Base-by-base conservation (phyloP, 2,888 invertebrate genomes). In the Nomada fabriciana region DNA sequence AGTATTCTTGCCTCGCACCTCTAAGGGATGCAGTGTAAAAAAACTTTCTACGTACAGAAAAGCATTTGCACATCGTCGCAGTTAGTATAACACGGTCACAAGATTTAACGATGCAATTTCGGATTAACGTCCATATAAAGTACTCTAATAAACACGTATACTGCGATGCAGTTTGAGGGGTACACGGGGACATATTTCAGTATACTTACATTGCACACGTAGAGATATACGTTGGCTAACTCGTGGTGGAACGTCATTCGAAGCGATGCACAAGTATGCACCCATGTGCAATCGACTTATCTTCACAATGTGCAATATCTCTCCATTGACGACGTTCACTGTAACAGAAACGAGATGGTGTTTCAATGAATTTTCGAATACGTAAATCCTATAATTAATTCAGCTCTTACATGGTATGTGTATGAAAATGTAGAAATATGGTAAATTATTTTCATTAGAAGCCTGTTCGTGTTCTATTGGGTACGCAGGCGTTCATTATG, bases 281-380 rank as follows among this genome's bases (percentile, higher is more conserved):
- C 98, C 98, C 98, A 98, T 98, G 94, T 98, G 98, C 83, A 98
- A 95, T 64, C 98, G 96, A 90, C 98, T 98, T 87, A 98, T 98
- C 95, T 98, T 98, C 77, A 96, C 96, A 90, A 98, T 97, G 90
- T 97, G 97, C 91, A 98, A 95, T 73, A 97, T 95, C 93, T 98
- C 98, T 2, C 98, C 98, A 91, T 98, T 97, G 79, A 98, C 97
- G 72, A 97, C 97, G 94, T 97, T 97, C 83, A 98, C 98, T 98
- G 95, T 13, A 88, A 47, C 47, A 47, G 15, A 47, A 47, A 47
- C 15, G 3, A 5, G 15, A 47, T 10, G 15, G 47, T 13, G 15
- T 47, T 15, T 47, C 47, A 10, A 15, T 11, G 15, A 47, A 47
- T 15, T 47, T n/a, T 10, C 15, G 3, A 15, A 2, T 5, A 20